Evolutionary conservation across 2,797 vertebrate genomes (phyloP).

Genomic region (Channa striata): DNA sequence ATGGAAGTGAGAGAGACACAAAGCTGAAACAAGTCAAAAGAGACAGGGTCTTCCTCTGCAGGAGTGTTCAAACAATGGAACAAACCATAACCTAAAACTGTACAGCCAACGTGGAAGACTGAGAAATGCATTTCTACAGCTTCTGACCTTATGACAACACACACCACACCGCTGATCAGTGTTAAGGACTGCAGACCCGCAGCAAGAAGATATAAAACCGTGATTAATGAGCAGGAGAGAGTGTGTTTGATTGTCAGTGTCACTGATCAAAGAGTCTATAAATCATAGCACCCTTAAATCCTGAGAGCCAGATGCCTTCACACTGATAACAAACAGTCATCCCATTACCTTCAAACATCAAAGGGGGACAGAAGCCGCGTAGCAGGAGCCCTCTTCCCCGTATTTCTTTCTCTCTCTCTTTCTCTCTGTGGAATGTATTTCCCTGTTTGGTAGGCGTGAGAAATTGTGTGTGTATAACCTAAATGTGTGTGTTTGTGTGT

Average conservation of each 20-base stretch:
- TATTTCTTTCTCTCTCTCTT: conserved; percentile 9
- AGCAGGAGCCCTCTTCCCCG: conserved; percentile 44
- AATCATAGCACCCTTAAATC: conserved; percentile 75
- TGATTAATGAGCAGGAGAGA: conserved; percentile 69
- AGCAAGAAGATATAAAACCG: conserved; percentile 54
- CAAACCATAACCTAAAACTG: conserved; percentile 8
- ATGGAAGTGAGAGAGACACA: conserved; percentile 45
- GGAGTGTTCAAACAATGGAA: conserved; percentile 27
- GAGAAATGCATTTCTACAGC: conserved; percentile 49
- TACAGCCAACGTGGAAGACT: conserved; percentile 12
- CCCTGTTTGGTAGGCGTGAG: conserved; percentile 75
- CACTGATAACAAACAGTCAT: conserved; percentile 79
- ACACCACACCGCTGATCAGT: conserved; percentile 63
- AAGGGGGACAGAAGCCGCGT: conserved; percentile 52
- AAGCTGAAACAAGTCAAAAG: conserved; percentile 30
- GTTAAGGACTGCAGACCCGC: conserved; percentile 27
- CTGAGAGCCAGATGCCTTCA: conserved; percentile 74
- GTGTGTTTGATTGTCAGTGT: conserved; percentile 56
- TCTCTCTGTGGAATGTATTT: conserved; percentile 69
- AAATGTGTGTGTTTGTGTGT: conserved; percentile 51
- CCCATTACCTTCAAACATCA: conserved; percentile 75
- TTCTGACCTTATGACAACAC: conserved; percentile 60
- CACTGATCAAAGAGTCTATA: conserved; percentile 74
- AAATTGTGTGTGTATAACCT: conserved; percentile 72
- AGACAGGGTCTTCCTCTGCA: conserved; percentile 43